A percentile compares a stretch with the other conserved stretches of the same genome.
phyloP scores from a whole-genome alignment of 2,797 vertebrate species.

The Emys orbicularis region DNA sequence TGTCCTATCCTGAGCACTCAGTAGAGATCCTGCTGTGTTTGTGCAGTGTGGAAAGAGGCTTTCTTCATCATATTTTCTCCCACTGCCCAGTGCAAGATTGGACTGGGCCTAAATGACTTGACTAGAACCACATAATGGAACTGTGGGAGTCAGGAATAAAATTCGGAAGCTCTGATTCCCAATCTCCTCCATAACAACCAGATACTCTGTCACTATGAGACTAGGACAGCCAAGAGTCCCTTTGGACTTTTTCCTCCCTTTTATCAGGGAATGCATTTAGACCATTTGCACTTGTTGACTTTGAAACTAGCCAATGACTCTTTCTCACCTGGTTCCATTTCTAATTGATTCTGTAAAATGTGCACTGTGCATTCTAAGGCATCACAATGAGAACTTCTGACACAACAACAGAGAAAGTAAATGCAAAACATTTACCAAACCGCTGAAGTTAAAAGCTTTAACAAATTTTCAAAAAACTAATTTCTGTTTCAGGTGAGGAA shows the following conservation, averaged over 20 bases:
- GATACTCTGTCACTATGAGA: neutral
- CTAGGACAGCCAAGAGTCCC: neutral
- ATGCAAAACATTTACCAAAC: neutral
- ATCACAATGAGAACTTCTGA: neutral
- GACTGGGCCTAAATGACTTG: neutral
- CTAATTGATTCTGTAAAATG: conserved; percentile 30
- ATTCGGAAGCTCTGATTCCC: neutral
- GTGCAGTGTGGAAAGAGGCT: neutral
- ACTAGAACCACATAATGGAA: conserved; percentile 12
- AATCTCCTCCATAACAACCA: neutral
- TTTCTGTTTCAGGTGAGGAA: conserved; percentile 13
- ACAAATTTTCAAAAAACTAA: conserved; percentile 6
- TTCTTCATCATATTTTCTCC: conserved; percentile 16
- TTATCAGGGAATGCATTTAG: conserved; percentile 6
- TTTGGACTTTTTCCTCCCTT: conserved; percentile 11
- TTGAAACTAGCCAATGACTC: conserved; percentile 18
- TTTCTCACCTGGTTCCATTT: conserved; percentile 24
- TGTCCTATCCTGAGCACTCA: conserved; percentile 17
- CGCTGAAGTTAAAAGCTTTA: neutral
- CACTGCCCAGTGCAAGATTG: neutral
- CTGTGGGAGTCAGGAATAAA: neutral
- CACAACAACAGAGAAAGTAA: conserved; percentile 24
- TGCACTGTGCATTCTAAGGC: neutral
- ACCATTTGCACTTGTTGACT: conserved; percentile 15
- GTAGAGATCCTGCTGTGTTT: neutral